Conservation (phyloP, 2,797 vertebrate genomes). For the Myripristis jacobus region DNA sequence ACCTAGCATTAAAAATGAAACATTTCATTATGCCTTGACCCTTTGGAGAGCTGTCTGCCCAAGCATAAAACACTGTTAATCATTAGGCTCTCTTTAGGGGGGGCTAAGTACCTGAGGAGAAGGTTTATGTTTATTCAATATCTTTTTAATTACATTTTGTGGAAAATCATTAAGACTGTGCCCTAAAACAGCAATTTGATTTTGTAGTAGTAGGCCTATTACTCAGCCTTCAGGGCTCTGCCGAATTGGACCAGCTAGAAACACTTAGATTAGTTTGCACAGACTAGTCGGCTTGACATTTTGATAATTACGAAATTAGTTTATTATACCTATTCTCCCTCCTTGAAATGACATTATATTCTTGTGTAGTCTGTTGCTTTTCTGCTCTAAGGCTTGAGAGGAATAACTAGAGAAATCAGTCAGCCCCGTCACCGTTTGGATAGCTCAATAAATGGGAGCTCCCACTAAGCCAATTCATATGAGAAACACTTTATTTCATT, state of each 20-base stretch:
- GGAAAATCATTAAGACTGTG: constrained; percentile 53
- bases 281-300: constrained; percentile 20
- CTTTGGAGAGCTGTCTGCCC: constrained; percentile 23
- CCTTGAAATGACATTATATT: neutral
- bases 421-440: neutral
- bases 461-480: neutral
- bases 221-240: constrained; percentile 24
- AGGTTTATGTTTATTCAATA: constrained; percentile 65
- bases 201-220: constrained; percentile 12
- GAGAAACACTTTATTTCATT: neutral
- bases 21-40: constrained; percentile 13
- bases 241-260: constrained; percentile 15
- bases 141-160: constrained; percentile 64
- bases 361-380: neutral
- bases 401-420: neutral
- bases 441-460: neutral
- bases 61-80: constrained; percentile 44
- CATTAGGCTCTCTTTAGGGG: constrained; percentile 36
- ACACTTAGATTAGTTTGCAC: constrained; percentile 27
- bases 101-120: constrained; percentile 26
- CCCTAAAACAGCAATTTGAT: constrained; percentile 43
- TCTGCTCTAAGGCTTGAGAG: neutral
- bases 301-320: constrained; percentile 32
- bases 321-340: constrained; percentile 20
- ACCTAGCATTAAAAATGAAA: constrained; percentile 14